Base-by-base conservation (phyloP, 2,797 vertebrate species). In the Menidia menidia region DNA sequence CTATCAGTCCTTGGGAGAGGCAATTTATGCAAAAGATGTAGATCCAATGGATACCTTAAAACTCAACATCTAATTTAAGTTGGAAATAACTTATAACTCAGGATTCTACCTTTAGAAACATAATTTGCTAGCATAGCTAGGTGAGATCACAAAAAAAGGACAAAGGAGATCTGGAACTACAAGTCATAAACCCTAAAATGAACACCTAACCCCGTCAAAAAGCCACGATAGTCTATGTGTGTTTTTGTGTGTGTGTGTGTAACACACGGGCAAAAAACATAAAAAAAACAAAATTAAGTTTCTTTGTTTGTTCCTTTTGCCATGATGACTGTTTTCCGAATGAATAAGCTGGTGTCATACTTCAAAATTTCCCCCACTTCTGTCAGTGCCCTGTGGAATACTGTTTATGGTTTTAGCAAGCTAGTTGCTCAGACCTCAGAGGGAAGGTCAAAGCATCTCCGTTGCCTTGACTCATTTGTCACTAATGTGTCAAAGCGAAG, bases 401-500 rank as follows among this genome's bases (percentile, higher is more conserved):
- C 71, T 64, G 35, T 50, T 32, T 42, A 42, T 48, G 68, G 64
- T 74, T 67, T 71, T 31, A 58, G 43, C 63, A 67, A 63, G 58
- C 63, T 72, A 54, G 73, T 60, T 67, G 60, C 68, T 73, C 63
- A 62, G 45, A 68, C 53, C 72, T 57, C 6, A 80, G 71, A 78
- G 82, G 63, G 85, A 85, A 91, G 80, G 82, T 77, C 86, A 81
- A 83, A 81, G 82, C 82, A 81, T 89, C 77, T 85, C 47, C 84
- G 71, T 83, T 83, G 82, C 85, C 82, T 79, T 95, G 95, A 93
- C 95, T 97, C 95, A 96, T 97, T 97, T 97, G 95, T 97, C 96
- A 96, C 94, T 93, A 93, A 94, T 93, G 96, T 96, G 96, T 96
- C 96, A 96, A 96, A 96, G 94, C 94, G 94, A 96, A 95, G 95